Conservation (phyloP, 2,888 invertebrate genomes). For the Timandra comae region DNA sequence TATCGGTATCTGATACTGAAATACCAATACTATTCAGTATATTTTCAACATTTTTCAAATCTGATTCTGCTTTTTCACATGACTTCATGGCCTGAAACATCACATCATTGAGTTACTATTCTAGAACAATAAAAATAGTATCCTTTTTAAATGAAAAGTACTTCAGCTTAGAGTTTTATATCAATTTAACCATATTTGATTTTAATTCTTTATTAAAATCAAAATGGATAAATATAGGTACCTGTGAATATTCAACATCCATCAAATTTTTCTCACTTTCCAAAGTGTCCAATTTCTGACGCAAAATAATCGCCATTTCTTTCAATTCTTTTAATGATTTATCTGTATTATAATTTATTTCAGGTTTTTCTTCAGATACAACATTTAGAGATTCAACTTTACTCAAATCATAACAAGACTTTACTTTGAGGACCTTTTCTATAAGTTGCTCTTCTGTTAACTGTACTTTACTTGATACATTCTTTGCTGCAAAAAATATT, state of each 20-base stretch:
- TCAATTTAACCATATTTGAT: too few relatives aligned
- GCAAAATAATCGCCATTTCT: slow-evolving; percentile 53
- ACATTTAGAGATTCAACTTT: slow-evolving; percentile 4
- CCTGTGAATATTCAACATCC: slow-evolving; percentile 63
- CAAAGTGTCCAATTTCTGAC: slow-evolving; percentile 56
- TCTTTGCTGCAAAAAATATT: background rate
- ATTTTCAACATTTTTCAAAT: slow-evolving; percentile 60
- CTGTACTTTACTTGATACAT: background rate
- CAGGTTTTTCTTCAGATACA: slow-evolving; percentile 12
- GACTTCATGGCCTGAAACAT: slow-evolving; percentile 56
- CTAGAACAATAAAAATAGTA: too few relatives aligned
- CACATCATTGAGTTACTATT: too few relatives aligned
- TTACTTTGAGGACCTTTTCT: slow-evolving; percentile 33
- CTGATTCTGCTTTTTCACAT: slow-evolving; percentile 62
- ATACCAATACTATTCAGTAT: slow-evolving; percentile 55
- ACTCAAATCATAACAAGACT: slow-evolving; percentile 9
- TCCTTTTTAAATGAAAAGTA: too few relatives aligned
- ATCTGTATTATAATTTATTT: slow-evolving; percentile 28
- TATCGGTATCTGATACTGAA: slow-evolving; percentile 39
- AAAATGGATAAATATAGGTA: slow-evolving; percentile 21
- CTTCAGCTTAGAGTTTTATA: too few relatives aligned
- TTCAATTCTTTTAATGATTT: slow-evolving; percentile 59
- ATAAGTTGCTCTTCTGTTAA: slow-evolving; percentile 32
- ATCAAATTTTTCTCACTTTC: slow-evolving; percentile 62
- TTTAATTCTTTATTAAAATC: background rate